Percentiles rank a stretch among this genome's conserved stretches.
Conservation (phyloP, 2,888 invertebrate species). For the Sabatieria punctata region DNA sequence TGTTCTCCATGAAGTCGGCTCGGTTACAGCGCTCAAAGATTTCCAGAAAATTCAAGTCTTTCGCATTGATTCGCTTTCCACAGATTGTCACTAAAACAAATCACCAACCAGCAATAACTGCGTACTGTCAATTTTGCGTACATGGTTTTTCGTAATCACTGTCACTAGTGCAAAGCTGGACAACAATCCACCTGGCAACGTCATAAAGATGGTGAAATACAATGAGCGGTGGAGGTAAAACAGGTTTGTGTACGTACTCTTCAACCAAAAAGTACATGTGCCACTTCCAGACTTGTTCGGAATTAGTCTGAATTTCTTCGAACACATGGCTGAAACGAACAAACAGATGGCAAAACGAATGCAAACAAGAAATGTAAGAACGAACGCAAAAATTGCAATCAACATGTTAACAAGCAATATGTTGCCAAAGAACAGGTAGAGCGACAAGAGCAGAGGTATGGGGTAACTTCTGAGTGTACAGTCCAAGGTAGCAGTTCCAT, state of each 20-base stretch:
- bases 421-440: slow-evolving; percentile 35
- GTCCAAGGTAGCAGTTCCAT: background rate
- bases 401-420: slow-evolving; percentile 36
- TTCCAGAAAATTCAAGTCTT: background rate
- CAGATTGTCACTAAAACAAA: too few species aligned
- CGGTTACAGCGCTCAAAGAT: background rate
- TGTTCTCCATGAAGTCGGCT: background rate
- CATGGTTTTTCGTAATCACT: too few species aligned
- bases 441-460: slow-evolving; percentile 31
- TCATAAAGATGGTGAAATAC: slow-evolving; percentile 25
- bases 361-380: too few species aligned
- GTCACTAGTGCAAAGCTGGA: too few species aligned
- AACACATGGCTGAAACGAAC: slow-evolving; percentile 35
- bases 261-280: slow-evolving; percentile 35
- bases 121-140: too few species aligned
- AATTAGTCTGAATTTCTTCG: slow-evolving; percentile 34
- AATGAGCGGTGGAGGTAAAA: slow-evolving; percentile 33
- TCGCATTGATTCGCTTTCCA: too few species aligned
- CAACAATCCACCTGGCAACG: slow-evolving; percentile 8
- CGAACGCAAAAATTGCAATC: slow-evolving; percentile 36
- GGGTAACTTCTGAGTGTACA: slow-evolving; percentile 20
- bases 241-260: slow-evolving; percentile 33
- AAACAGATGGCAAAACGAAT: too few species aligned
- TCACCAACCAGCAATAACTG: too few species aligned
- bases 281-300: slow-evolving; percentile 36